phyloP scores from a whole-genome alignment of 2,797 vertebrate species.

The Diglossa cyanea region DNA sequence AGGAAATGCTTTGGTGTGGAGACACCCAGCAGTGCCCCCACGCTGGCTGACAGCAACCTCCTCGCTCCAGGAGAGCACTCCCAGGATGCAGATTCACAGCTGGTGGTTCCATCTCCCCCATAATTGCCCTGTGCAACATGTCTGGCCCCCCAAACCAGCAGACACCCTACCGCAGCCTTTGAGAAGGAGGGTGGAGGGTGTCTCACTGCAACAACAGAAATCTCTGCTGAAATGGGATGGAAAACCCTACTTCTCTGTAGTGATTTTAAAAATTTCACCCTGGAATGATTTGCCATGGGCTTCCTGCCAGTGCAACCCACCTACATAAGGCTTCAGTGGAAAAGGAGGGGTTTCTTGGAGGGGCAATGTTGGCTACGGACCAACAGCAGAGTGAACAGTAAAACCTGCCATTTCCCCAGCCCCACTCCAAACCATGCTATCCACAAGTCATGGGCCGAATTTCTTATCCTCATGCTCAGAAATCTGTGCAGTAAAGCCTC shows the following conservation, averaged over 20 bases:
- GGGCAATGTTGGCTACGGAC: neutral
- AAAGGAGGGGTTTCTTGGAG: neutral
- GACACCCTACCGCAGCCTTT: neutral
- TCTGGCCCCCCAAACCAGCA: neutral
- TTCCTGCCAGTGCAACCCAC: neutral
- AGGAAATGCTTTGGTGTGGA: neutral
- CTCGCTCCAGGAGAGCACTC: rapidly evolving
- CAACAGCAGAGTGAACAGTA: neutral
- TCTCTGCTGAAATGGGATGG: neutral
- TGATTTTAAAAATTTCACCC: neutral
- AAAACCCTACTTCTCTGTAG: neutral
- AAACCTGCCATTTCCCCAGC: neutral
- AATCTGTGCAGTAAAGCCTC: neutral
- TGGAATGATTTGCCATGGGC: neutral
- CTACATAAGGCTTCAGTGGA: neutral
- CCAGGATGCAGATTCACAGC: neutral
- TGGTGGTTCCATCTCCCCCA: neutral
- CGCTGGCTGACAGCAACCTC: neutral
- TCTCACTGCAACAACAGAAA: neutral
- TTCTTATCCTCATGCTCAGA: neutral
- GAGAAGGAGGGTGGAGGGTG: neutral
- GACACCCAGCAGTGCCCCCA: rapidly evolving
- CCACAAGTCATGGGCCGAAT: neutral
- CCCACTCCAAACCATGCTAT: rapidly evolving
- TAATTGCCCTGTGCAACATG: neutral